Evolutionary conservation across 2,797 vertebrate genomes (phyloP).

Genomic region (Siniperca scherzeri): DNA sequence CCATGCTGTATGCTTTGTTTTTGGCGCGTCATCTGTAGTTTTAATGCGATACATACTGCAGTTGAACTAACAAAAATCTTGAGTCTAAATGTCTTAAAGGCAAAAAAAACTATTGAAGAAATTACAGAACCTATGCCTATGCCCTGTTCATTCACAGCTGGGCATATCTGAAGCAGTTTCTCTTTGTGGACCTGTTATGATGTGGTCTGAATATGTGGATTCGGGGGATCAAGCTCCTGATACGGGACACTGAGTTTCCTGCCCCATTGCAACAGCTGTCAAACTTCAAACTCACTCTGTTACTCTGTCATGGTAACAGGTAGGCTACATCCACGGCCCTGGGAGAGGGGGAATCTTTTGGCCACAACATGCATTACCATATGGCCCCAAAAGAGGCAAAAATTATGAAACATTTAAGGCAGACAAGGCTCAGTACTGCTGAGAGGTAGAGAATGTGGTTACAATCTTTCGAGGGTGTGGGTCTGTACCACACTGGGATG

Average conservation of each 20-base stretch:
- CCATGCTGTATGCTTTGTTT: not conserved
- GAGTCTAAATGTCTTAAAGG: not conserved
- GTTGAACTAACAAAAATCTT: not conserved
- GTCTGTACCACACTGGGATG: constrained; percentile 14
- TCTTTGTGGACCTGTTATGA: constrained; percentile 2
- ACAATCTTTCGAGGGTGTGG: constrained; percentile 12
- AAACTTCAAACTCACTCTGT: constrained; percentile 3
- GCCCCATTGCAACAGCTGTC: not conserved
- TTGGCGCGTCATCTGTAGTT: not conserved
- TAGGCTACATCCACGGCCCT: not conserved
- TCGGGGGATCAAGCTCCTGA: not conserved
- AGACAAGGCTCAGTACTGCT: not conserved
- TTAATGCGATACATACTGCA: not conserved
- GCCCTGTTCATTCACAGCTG: not conserved
- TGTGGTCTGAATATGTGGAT: not conserved
- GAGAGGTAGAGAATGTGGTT: not conserved
- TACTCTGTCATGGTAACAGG: not conserved
- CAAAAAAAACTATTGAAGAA: not conserved
- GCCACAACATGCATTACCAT: not conserved
- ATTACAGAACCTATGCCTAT: not conserved
- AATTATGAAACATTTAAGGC: not conserved
- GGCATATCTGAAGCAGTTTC: not conserved
- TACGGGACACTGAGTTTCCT: not conserved
- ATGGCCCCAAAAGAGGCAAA: not conserved
- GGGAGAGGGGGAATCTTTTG: not conserved